phyloP scores from a whole-genome alignment of 1,140 invertebrate genomes.

The Muscidifurax raptorellus region DNA sequence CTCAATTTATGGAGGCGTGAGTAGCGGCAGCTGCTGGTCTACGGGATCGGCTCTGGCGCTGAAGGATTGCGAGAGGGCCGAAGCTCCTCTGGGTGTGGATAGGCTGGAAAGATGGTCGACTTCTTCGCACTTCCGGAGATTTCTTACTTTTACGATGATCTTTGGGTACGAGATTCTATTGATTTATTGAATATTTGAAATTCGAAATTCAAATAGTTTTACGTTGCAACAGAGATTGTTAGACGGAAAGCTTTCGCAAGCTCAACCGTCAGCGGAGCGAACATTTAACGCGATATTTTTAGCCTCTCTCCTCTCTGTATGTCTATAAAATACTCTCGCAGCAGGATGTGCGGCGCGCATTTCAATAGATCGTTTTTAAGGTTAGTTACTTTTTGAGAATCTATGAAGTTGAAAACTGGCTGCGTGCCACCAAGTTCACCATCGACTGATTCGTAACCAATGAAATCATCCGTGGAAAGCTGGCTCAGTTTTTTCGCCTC shows the following conservation, averaged over 20 bases:
- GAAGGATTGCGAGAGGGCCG: conserved; percentile 23
- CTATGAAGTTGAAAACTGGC: conserved; percentile 43
- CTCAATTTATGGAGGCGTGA: not conserved
- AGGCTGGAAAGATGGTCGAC: conserved; percentile 65
- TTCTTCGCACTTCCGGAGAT: conserved; percentile 69
- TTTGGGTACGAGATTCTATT: conserved; percentile 60
- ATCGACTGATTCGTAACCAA: conserved; percentile 22
- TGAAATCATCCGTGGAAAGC: conserved; percentile 25
- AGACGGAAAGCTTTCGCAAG: too few species aligned
- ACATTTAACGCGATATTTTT: not conserved
- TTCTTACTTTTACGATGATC: conserved; percentile 69
- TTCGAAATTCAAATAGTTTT: too few species aligned
- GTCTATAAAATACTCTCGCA: not conserved
- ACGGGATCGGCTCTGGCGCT: not conserved
- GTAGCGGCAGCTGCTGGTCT: not conserved
- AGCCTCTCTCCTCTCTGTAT: not conserved
- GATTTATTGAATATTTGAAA: not conserved
- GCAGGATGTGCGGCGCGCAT: not conserved
- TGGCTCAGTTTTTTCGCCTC: not conserved
- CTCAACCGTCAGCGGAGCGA: too few species aligned
- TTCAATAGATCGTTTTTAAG: conserved; percentile 38
- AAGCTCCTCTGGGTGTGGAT: not conserved
- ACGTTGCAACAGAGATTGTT: too few species aligned
- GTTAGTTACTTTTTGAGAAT: conserved; percentile 42
- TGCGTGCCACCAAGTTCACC: conserved; percentile 12